A percentile compares a stretch with the other conserved stretches of the same genome.
phyloP scores from a whole-genome alignment of 1,140 invertebrate genomes.

The Andricus grossulariae region DNA sequence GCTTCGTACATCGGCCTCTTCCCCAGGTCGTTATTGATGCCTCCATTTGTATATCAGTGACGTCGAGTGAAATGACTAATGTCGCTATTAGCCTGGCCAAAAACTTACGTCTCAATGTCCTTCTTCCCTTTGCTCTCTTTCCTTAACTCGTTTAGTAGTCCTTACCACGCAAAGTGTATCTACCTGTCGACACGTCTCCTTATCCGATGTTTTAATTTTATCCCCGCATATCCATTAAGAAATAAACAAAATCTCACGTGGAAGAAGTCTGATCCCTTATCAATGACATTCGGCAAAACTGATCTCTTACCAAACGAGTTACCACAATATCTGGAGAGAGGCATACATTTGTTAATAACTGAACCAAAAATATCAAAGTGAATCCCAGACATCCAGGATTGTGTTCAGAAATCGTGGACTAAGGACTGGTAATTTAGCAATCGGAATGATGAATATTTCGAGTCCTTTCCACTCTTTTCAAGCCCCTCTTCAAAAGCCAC shows the following conservation, averaged over 20 bases:
- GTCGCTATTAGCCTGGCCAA: constrained; percentile 67
- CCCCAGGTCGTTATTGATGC: constrained; percentile 64
- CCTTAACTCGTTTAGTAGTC: background rate
- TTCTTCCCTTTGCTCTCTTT: constrained; percentile 12
- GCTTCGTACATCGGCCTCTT: constrained; percentile 38
- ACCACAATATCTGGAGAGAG: too few relatives aligned
- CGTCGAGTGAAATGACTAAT: constrained; percentile 68
- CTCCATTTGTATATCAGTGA: constrained; percentile 71
- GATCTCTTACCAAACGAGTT: too few relatives aligned
- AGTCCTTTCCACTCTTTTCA: too few relatives aligned
- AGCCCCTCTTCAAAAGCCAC: too few relatives aligned
- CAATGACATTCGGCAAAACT: background rate
- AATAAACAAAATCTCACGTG: background rate
- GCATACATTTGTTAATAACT: too few relatives aligned
- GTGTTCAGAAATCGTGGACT: too few relatives aligned
- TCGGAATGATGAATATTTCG: too few relatives aligned
- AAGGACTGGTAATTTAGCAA: too few relatives aligned
- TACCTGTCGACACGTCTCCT: background rate
- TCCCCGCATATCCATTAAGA: background rate
- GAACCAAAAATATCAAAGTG: too few relatives aligned
- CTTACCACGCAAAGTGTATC: background rate
- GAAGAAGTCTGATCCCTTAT: background rate
- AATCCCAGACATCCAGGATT: too few relatives aligned
- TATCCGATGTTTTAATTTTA: constrained; percentile 5
- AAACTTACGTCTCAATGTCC: constrained; percentile 62